These are phyloP conservation scores for Orycteropus afer DNA, from an alignment of 2,113 vertebrate genomes.

Conservation along the genomic window DNA sequence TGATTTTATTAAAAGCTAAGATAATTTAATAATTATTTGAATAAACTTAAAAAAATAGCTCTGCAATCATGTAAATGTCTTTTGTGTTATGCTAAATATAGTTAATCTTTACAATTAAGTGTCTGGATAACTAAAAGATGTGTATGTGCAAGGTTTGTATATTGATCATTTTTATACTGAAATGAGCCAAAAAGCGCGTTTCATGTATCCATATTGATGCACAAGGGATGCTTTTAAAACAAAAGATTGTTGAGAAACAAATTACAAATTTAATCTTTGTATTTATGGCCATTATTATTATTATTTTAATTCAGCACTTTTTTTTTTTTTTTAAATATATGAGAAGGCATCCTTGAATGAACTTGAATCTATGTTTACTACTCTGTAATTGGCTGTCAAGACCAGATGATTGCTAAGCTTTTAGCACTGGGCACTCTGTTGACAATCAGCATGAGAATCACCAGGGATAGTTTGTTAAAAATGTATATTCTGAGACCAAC, in stretches of 20 bases:
- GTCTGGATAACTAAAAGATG: not conserved
- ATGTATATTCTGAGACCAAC: not conserved
- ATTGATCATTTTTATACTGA: not conserved
- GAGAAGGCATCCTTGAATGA: not conserved
- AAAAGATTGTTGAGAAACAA: not conserved
- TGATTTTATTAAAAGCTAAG: not conserved
- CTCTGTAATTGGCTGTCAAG: not conserved
- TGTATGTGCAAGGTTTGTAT: not conserved
- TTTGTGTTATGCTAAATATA: not conserved
- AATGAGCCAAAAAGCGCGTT: rapidly evolving
- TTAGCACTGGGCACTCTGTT: not conserved
- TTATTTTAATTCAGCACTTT: not conserved
- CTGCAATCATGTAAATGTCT: not conserved
- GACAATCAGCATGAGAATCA: not conserved
- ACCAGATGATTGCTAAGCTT: not conserved
- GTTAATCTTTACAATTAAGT: not conserved
- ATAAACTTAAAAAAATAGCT: not conserved
- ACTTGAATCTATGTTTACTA: not conserved
- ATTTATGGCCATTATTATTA: not conserved
- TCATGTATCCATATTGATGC: not conserved
- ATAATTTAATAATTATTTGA: not conserved
- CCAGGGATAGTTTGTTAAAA: not conserved
- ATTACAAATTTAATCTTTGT: not conserved
- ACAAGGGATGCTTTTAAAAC: not conserved
- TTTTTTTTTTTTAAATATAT: not conserved